Evolutionary conservation across 2,888 invertebrate species (phyloP).

Genomic region (Germaria angustata): DNA sequence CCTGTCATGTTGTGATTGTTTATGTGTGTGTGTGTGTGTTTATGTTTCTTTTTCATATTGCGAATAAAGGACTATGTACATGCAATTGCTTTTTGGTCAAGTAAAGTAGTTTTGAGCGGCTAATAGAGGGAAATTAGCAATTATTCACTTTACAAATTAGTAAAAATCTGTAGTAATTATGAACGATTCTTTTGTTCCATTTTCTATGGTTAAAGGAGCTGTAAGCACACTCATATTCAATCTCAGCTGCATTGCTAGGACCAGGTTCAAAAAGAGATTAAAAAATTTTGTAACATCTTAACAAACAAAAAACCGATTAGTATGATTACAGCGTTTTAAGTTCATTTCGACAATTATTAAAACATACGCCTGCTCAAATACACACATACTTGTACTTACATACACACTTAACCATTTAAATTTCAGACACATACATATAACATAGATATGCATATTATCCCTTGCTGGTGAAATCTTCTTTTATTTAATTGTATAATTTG

Average conservation of each 20-base stretch:
- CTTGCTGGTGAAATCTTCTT: conserved; percentile 26
- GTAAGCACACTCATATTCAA: background rate
- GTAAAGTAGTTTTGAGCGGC: conserved; percentile 64
- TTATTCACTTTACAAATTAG: conserved; percentile 74
- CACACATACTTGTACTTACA: background rate
- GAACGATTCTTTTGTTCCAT: conserved; percentile 70
- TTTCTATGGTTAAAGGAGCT: conserved; percentile 69
- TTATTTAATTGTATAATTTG: conserved; percentile 57
- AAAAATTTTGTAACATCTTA: conserved; percentile 20
- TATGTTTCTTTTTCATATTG: background rate
- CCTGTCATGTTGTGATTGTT: background rate
- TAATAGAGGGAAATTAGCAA: conserved; percentile 76
- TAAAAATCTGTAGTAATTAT: conserved; percentile 70
- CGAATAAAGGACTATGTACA: conserved; percentile 46
- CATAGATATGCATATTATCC: background rate
- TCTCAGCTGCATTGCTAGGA: conserved; percentile 56
- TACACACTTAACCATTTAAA: background rate
- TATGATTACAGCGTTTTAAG: conserved; percentile 53
- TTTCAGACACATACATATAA: background rate
- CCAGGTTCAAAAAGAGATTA: conserved; percentile 41
- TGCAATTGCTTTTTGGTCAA: conserved; percentile 65
- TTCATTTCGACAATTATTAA: conserved; percentile 45
- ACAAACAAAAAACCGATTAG: conserved; percentile 36
- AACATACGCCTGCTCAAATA: background rate
- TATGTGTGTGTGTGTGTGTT: background rate